A percentile compares a stretch with the other conserved stretches of the same genome.
Conservation (phyloP, 2,797 vertebrate species). For the Notamacropus eugenii region DNA sequence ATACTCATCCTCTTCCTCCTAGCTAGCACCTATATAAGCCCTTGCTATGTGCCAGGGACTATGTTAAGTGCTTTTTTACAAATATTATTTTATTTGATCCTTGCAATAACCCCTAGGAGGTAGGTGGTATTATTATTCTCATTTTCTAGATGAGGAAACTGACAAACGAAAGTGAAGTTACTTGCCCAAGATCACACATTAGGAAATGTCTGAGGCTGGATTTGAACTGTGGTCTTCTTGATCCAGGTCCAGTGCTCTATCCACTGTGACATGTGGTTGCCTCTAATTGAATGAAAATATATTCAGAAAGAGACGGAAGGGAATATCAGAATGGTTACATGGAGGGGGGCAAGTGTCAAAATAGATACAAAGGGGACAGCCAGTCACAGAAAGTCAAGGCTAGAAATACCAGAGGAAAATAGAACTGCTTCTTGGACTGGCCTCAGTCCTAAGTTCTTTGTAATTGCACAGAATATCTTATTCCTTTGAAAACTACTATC, state of each 20-base stretch:
- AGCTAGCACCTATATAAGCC: background rate
- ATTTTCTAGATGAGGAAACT: background rate
- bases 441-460: background rate
- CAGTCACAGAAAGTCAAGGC: background rate
- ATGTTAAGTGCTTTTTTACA: background rate
- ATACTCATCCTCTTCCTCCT: background rate
- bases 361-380: background rate
- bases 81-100: background rate
- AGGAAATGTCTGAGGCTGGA: background rate
- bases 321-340: background rate
- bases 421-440: background rate
- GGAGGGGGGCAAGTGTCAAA: background rate
- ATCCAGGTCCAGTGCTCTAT: background rate
- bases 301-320: background rate
- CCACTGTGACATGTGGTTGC: background rate
- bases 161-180: background rate
- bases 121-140: background rate
- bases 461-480: background rate
- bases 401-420: background rate
- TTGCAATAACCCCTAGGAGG: background rate
- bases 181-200: background rate
- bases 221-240: background rate
- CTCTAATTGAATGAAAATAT: background rate
- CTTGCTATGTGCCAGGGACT: background rate
- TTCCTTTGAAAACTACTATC: constrained; percentile 51